Base-by-base conservation (phyloP, 2,888 invertebrate genomes). In the Papilio demoleus region DNA sequence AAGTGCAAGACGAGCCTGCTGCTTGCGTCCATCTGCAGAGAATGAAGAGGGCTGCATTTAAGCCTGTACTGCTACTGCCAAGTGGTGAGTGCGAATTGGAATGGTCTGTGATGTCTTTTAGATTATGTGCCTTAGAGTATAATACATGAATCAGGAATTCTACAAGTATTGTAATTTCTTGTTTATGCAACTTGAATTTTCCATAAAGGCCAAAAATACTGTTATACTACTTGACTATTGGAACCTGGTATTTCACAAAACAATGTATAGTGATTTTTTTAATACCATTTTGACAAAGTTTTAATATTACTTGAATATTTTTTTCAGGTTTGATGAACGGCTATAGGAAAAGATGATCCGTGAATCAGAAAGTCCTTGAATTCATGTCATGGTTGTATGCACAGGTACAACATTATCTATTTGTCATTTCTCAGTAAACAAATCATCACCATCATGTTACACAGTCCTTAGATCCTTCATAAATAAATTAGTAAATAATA, bases 41-140 rank as follows among this genome's bases (percentile, higher is more conserved):
- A 66, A 56, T 70, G 65, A 65, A 65, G 64, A 59, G 31, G 56
- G 63, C 58, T 70, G 64, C 61, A 60, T 53, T 69, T 70, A 53
- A 31, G 60, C 65, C 74, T 73, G 71, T 70, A 72, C 75, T 64
- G 71, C 72, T 70, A 70, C 72, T 67, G 71, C 72, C 67, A 74
- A 71, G 76, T 78, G 78, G 78, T 79, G 79, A 79, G 79, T 79
- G 77, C 71, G 75, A 70, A 71, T 75, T 74, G 76, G 77, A 76
- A 76, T 78, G 79, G 60, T 68, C 64, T 56, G 70, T 69, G 70
- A 62, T 71, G 66, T 72, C 65, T 66, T 63, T 68, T 71, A 70
- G 72, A 70, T 70, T 72, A 70, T 50, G 61, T 61, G 14, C 22
- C 14, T 62, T 40, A 24, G 22, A 31, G n/a, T n/a, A 31, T 31